These are phyloP conservation scores for Carassius gibelio DNA, from an alignment of 2,113 vertebrate genomes.

Conservation along the genomic window DNA sequence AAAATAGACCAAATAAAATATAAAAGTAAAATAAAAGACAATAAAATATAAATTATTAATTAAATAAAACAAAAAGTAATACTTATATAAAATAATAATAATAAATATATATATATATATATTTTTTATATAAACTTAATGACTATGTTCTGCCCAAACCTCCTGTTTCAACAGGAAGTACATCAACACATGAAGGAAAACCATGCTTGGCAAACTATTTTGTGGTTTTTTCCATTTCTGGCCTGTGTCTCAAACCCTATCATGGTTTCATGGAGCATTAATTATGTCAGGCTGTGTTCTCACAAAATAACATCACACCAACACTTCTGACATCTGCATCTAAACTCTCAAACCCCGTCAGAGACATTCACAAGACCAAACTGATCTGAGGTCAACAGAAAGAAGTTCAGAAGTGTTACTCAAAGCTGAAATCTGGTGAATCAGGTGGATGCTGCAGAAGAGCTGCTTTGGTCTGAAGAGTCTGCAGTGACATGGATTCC, in stretches of 20 bases:
- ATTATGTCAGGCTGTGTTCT: not conserved
- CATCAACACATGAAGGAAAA: not conserved
- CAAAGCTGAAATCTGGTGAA: not conserved
- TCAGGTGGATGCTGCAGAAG: not conserved
- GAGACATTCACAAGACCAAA: constrained; percentile 20
- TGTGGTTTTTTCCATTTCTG: not conserved
- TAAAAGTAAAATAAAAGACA: too few relatives aligned
- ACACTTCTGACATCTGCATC: not conserved
- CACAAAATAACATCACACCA: not conserved
- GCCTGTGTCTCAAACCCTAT: not conserved
- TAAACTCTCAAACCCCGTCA: constrained; percentile 32
- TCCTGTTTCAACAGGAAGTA: not conserved
- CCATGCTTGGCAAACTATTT: not conserved
- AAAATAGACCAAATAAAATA: not conserved
- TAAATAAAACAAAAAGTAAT: not conserved
- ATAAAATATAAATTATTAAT: not conserved
- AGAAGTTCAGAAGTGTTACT: too few relatives aligned
- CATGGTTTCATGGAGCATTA: constrained; percentile 5
- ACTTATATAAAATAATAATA: too few relatives aligned
- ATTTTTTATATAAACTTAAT: too few relatives aligned
- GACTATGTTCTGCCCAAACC: not conserved
- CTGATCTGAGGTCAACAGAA: not conserved
- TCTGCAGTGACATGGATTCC: not conserved
- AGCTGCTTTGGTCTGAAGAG: not conserved
- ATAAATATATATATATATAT: too few relatives aligned